Base-by-base conservation (phyloP, 2,888 invertebrate species). In the Heteromurus nitidus region DNA sequence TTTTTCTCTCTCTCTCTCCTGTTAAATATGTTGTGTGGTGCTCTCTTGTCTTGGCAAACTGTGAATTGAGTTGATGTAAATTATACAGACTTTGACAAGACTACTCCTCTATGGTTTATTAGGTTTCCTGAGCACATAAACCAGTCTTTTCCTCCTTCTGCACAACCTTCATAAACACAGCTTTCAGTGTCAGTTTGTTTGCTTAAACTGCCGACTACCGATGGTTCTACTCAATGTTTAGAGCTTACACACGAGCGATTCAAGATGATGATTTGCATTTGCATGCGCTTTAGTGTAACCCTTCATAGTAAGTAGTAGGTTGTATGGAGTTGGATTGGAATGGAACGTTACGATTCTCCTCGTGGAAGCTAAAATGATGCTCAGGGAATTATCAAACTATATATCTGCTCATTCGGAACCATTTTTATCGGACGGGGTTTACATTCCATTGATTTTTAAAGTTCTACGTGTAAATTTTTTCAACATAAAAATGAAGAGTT, bases 161-260 rank as follows among this genome's bases (percentile, higher is more conserved):
- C 36, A 13, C 60, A 30, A 5, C 28, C 18, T 60, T 60, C 31
- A 31, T 60, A 60, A 60, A 60, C 60, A 60, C n/a, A n/a, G n/a
- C n/a, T n/a, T n/a, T n/a, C n/a, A n/a, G n/a, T 30, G 60, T 60
- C 60, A 30, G 60, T 31, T 60, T 60, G 60, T 30, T 60, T 60
- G 60, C 30, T 30, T 60, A 30, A 60, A 47, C 28, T 60, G n/a
- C 31, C 60, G 16, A 60, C 18, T 60, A 18, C n/a, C 47, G n/a
- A 47, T 47, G 28, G 31, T 47, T 47, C 7, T 60, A 58, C 22
- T 3, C 20, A 18, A 50, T 60, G n/a, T 9, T 60, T 28, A 18
- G 18, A 30, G 42, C 58, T 70, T n/a, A 55, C 55, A 47, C 53
- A 69, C 55, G 53, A 69, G 28, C n/a, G 18, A 53, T 69, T 24